Base-by-base conservation (phyloP, 1,140 invertebrate species). In the Trachelipus rathkii region DNA sequence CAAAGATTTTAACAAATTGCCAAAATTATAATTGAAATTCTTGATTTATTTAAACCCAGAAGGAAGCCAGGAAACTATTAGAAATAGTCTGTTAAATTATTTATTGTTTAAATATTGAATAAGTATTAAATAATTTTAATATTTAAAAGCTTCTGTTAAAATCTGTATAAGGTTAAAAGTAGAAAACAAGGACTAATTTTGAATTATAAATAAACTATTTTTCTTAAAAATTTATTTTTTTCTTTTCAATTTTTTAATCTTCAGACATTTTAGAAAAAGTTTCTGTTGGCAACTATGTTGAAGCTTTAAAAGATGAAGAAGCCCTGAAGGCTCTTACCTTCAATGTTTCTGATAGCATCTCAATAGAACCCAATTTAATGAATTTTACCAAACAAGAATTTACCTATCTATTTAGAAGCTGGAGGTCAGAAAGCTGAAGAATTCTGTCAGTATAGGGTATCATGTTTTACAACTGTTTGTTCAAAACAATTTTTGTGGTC, bases 401-500 rank as follows among this genome's bases (percentile, higher is more conserved):
- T 13, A 60, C 11, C 19, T 13, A n/a, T 8, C 50, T 60, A 60
- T 60, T 60, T 60, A 19, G 50, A 60, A 60, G 19, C 1, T 19
- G 11, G 19, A 60, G 50, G 50, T 4, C 2, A 8, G 4, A 60
- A 60, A 60, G 50, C 11, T 15, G 50, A 60, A 60, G 19, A 60
- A 60, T 2, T 60, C 8, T 60, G 2, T 89, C 13, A 83, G 82
- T 53, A 79, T 87, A 78, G 90, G 19, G 84, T 90, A 68, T 84
- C 89, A 15, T 87, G 89, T 76, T 84, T n/a, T 94, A 13, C 87
- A 92, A 73, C 86, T 87, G 53, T 95, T 95, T 86, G 88, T 92
- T 76, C 91, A 94, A 85, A 87, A 86, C 50, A 96, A 95, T 85
- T 95, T 92, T 87, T 91, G 90, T 75, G 91, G 93, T 10, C 91